Evolutionary conservation across 1,140 invertebrate species (phyloP), one percentile per base, ranked within the genome.

Genomic region (Drosophila biarmipes): DNA sequence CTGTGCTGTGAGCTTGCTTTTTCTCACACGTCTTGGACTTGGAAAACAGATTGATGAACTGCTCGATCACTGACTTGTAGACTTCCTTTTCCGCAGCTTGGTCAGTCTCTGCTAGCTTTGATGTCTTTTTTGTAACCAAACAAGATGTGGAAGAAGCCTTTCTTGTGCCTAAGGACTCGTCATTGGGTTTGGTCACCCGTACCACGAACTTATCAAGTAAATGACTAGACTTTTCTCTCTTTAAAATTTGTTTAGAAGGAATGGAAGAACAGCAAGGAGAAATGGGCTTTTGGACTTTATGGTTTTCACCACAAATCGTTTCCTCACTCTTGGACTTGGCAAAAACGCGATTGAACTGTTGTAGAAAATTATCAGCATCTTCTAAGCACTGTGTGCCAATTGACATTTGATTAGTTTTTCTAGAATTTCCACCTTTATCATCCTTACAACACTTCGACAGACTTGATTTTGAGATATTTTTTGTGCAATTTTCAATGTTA

Each of bases 291-390:
- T 46, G 8, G 14, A 0, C 2, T 15, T 46, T 27, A 3, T 35
- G 35, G 0, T 4, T 8, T 11, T 38, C 4, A 4, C 7, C n/a
- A 29, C 15, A 51, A 59, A 29, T 19, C 2, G 11, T 48, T 17
- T 46, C 57, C n/a, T 27, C n/a, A 15, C 14, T 31, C 0, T 21
- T 29, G 3, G 24, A 15, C 12, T 40, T 48, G 0, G 10, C 14
- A 38, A 42, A 64, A n/a, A 34, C 45, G 1, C 35, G 59, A 27
- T 42, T 24, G 5, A 64, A 64, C 2, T 67, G 43, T 10, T 67
- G n/a, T 10, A 64, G 7, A 10, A 66, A 27, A 6, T 17, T 40
- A 7, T 34, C 12, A 0, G 34, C 14, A 6, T 63, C 27, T 21
- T 63, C 19, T 15, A n/a, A 51, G 15, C 29, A 48, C 17, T 35